phyloP scores from a whole-genome alignment of 2,113 vertebrate genomes.

The Mustela lutreola region DNA sequence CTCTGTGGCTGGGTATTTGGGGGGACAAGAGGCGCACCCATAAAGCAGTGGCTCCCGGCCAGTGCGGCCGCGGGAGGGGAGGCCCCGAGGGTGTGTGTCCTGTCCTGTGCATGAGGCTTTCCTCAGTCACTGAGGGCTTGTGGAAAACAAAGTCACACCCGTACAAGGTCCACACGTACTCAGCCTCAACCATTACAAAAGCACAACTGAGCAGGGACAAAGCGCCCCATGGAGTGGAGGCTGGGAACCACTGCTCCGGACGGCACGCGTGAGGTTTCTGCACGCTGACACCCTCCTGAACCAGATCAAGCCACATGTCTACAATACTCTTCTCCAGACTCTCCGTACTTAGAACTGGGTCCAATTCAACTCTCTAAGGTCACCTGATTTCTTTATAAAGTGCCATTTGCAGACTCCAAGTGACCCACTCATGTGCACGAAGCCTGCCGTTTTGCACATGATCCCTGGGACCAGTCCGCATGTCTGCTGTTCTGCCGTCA shows the following conservation, averaged over 20 bases:
- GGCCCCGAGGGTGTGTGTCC: accelerated
- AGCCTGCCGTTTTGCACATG: neutral
- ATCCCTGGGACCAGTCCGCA: neutral
- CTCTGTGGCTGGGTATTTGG: neutral
- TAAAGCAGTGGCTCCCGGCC: neutral
- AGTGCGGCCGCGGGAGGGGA: neutral
- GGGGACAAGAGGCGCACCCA: too few species aligned
- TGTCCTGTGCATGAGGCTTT: neutral
- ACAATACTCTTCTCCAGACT: neutral
- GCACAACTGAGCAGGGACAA: neutral
- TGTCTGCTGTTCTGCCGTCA: neutral
- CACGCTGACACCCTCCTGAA: neutral
- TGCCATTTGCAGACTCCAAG: neutral
- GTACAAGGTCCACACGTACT: accelerated
- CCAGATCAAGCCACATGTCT: neutral
- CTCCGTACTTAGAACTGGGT: neutral
- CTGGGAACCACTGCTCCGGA: neutral
- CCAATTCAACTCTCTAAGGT: neutral
- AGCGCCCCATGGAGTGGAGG: neutral
- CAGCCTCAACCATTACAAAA: neutral
- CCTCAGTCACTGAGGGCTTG: neutral
- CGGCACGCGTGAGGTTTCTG: neutral
- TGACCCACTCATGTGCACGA: accelerated
- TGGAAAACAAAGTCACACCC: neutral
- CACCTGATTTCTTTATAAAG: neutral